Base-by-base conservation (phyloP, 92 coral and sea anemone genomes). In the Actinernus sp. region DNA sequence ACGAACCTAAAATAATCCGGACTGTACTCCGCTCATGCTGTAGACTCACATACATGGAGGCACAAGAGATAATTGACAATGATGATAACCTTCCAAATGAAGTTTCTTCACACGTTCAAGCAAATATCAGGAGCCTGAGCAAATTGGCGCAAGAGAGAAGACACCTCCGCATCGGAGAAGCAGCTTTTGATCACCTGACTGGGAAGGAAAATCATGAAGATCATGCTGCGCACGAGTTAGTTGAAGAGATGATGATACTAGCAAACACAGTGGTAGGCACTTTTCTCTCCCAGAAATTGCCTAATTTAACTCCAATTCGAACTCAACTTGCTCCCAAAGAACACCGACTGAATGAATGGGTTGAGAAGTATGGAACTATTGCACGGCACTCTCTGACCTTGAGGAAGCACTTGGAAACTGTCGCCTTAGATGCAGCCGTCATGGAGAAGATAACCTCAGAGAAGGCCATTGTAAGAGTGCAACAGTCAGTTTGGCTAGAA, bases 181-280 rank as follows among this genome's bases (percentile, higher is more conserved):
- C 73, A 13, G 38, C 88, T 2, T 63, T 86, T 47, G 66, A 82
- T 43, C 90, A 91, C 53, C 55, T 77, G 55, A 55, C 79, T 26
- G 33, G 75, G 37, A 64, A 49, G 1, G 90, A 43, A n/a, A 65
- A 49, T 28, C 62, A 36, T 2, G 72, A 79, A 26, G 70, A 46
- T 24, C 18, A 49, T 32, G 92, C 81, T 44, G 97, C 98, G 22
- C 98, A 94, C 56, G 97, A 94, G 68, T 78, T 94, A 36, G 84
- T 94, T 2, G 94, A 86, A 31, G 98, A 94, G 58, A 55, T 91
- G 63, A 94, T 94, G 98, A 58, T 91, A 6, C 74, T 94, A 51
- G 92, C 97, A 54, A 94, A 94, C 48, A 75, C 81, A 21, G 55
- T 69, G 17, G 86, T 87, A 26, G 98, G 94, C 1, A 60, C 70